A percentile compares a stretch with the other conserved stretches of the same genome.
Conservation (phyloP, 2,113 vertebrate genomes). For the Stigmatopora argus region DNA sequence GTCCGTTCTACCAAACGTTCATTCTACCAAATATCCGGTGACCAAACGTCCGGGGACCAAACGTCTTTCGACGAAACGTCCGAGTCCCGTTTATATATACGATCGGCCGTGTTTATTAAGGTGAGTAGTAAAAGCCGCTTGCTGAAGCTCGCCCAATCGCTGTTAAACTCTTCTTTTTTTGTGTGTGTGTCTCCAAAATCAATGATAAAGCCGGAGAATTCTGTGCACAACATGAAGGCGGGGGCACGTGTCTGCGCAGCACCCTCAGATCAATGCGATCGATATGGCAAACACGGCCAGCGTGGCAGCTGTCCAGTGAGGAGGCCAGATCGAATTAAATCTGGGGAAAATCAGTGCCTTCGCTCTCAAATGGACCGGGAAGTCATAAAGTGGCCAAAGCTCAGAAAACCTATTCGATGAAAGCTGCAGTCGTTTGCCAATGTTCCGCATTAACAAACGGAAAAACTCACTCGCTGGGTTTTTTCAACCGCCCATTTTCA, state of each 20-base stretch:
- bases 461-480: not conserved
- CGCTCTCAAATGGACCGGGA: not conserved
- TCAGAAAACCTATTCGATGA: not conserved
- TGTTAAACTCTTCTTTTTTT: too few relatives aligned
- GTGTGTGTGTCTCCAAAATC: too few relatives aligned
- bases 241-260: not conserved
- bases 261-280: not conserved
- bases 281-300: not conserved
- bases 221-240: not conserved
- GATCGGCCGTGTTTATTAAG: too few relatives aligned
- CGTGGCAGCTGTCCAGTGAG: not conserved
- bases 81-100: too few relatives aligned
- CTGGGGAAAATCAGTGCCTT: not conserved
- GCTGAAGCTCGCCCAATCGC: too few relatives aligned
- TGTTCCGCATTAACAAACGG: not conserved
- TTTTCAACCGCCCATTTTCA: not conserved
- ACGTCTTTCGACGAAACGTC: too few relatives aligned
- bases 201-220: not conserved
- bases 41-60: too few relatives aligned
- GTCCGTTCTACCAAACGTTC: too few relatives aligned
- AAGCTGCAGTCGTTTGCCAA: not conserved
- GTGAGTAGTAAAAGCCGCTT: too few relatives aligned
- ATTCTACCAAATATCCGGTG: too few relatives aligned
- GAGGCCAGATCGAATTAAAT: not conserved
- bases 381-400: not conserved